Base-by-base conservation (phyloP, 2,888 invertebrate species). In the Platerodrilus igneus region DNA sequence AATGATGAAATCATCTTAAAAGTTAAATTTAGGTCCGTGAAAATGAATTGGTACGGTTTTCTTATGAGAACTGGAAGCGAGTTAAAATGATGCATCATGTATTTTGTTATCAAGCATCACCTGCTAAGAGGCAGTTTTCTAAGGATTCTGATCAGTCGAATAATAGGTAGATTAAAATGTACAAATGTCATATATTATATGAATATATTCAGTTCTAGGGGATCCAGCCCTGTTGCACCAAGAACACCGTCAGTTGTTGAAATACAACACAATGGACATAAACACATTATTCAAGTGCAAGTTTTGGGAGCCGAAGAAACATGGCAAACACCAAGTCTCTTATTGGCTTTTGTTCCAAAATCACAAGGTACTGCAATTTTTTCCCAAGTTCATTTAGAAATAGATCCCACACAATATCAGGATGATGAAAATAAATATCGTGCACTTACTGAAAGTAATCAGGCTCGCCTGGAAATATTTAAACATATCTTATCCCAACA, bases 21-120 rank as follows among this genome's bases (percentile, higher is more conserved):
- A 29, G 9, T 29, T n/a, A n/a, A n/a, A n/a, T 10, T 15, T 56
- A 82, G 82, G 79, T 87, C 20, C 78, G 87, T 14, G 87, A 87
- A 67, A 83, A 84, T 60, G 88, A 89, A 64, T 69, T 89, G 31
- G 89, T 88, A 2, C 80, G 85, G 52, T 89, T 89, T 62, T 83
- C 85, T 2, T 89, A 86, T 54, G 86, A 83, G 47, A 80, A 82
- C 62, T 89, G 89, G 88, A 81, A 83, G 58, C 79, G 83, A 3
- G 85, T 88, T 0, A 81, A 81, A 61, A 83, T 89, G 82, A 84
- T 89, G 75, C 89, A 89, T 66, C 87, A 89, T 58, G 84, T 89
- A 48, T 88, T 89, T 64, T 89, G 89, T 59, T 89, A 89, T 61
- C 88, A 89, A 64, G 86, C 87, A 0, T 87, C 87, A 1, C 88